Evolutionary conservation across 64 coral and sea anemone genomes (phyloP), one percentile per base, ranked within the genome.

Genomic region (Dendrophyllia cribrosa): DNA sequence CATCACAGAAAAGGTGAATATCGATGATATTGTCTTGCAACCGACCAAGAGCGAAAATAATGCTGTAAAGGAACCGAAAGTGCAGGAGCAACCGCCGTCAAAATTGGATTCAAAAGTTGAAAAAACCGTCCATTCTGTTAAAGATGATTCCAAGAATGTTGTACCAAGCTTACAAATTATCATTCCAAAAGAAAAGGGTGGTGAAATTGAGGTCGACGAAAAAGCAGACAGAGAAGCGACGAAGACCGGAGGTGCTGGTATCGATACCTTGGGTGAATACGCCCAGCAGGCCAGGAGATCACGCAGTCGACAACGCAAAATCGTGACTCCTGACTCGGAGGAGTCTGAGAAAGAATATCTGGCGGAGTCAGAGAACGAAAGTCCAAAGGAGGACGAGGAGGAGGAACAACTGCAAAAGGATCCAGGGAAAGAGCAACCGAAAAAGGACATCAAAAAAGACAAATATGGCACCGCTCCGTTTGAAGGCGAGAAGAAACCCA

Each of bases 251-350:
- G 64, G 56, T 17, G 91, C 91, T 51, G 82, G 88, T 23, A 97
- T 97, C 44, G 92, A 97, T 72, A 94, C 95, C 20, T 85, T 97
- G 8, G 95, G 95, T 14, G 82, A 91, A 52, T 97, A 97, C 69
- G 95, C 93, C 26, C 95, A 97, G 25, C 95, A 97, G 23, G 68
- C 95, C 23, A 85, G 95, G 16, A 83, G 92, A 3, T 97, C 95
- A 45, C 89, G 93, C n/a, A 97, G 92, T 51, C 83, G 95, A 48
- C 92, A 94, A 23, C 92, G 95, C 24, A 97, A 97, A 72, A 69
- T 97, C 4, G 79, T 97, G 25, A 94, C 74, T 34, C 95, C 95
- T 87, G 92, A 97, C 50, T 86, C 82, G 25, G 95, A 97, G 13
- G 89, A 94, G 55, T 58, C 91, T 45, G 92, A 93, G 0, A 93